Base-by-base conservation (phyloP, 2,888 invertebrate species). In the Seira sanloemensis region DNA sequence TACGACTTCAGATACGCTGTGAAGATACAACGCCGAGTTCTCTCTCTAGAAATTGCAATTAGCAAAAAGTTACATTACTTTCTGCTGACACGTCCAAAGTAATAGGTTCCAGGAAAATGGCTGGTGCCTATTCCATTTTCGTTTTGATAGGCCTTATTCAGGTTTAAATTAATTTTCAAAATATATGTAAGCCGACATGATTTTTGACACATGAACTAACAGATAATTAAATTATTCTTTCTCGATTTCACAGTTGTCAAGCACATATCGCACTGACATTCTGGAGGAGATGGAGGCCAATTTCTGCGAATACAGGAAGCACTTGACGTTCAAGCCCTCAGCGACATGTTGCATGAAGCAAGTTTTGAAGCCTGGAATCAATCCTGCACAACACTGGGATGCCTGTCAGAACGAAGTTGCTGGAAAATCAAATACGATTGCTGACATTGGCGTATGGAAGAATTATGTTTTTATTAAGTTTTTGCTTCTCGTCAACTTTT, bases 301-400 rank as follows among this genome's bases (percentile, higher is more conserved):
- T 16, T 78, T 67, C 24, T 86, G 86, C 67, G 23, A 24, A n/a
- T 18, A 80, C 26, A 62, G 78, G 25, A 26, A 69, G 24, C 87
- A 87, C 27, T 69, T 77, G 21, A 78, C 85, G 7, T 69, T 84
- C n/a, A 87, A 81, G 18, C 78, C 87, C 16, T 62, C 26, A 16
- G 62, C 78, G 5, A 84, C 85, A 0, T 87, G 87, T 50, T 87
- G 87, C 65, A 73, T 67, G 1, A 66, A 24, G 27, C 37, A 58
- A 50, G 84, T 81, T 2, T 58, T 87, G 2, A 74, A 66, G 19
- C 83, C 85, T 21, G 85, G 78, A 18, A 72, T 87, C 7, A 25
- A 81, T 24, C 21, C 80, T 5, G 21, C 54, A 4, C 37, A 65
- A 1, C 24, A 78, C 16, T 84, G 72, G 78, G 18, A 46, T 7